Evolutionary conservation across 2,797 vertebrate species (phyloP).

Genomic region (Glossophaga mutica): DNA sequence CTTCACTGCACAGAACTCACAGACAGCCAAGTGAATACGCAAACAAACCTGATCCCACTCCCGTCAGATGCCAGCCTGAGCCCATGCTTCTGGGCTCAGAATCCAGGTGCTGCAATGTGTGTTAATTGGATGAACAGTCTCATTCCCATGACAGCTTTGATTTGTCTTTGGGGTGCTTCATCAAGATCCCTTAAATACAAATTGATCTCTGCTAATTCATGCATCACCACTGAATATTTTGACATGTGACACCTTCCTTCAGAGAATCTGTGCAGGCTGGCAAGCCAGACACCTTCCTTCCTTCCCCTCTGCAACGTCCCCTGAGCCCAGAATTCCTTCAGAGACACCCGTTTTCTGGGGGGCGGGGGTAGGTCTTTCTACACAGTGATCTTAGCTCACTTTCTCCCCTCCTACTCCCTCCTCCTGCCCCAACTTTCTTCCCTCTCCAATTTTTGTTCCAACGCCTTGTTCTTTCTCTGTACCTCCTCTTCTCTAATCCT

Average conservation of each 20-base stretch:
- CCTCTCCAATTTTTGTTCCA: background rate
- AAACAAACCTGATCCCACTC: background rate
- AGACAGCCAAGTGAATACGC: background rate
- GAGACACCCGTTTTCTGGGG: background rate
- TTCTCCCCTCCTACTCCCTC: background rate
- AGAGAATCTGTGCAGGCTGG: background rate
- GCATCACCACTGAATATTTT: conserved; percentile 56
- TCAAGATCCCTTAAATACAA: conserved; percentile 56
- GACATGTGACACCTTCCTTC: background rate
- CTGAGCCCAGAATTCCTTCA: background rate
- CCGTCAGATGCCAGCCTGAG: background rate
- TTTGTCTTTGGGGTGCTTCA: conserved; percentile 51
- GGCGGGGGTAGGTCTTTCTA: background rate
- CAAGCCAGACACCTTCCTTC: background rate
- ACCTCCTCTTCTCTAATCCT: background rate
- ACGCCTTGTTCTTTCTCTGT: background rate
- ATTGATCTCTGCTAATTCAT: conserved; percentile 65
- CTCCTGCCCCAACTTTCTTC: background rate
- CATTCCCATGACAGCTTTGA: conserved; percentile 35
- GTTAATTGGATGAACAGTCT: conserved; percentile 47
- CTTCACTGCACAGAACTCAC: background rate
- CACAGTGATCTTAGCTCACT: background rate
- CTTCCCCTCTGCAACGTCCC: background rate
- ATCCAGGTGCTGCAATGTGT: background rate
- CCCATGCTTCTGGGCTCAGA: no score